phyloP scores from a whole-genome alignment of 1,140 invertebrate species.

The Diprion similis region DNA sequence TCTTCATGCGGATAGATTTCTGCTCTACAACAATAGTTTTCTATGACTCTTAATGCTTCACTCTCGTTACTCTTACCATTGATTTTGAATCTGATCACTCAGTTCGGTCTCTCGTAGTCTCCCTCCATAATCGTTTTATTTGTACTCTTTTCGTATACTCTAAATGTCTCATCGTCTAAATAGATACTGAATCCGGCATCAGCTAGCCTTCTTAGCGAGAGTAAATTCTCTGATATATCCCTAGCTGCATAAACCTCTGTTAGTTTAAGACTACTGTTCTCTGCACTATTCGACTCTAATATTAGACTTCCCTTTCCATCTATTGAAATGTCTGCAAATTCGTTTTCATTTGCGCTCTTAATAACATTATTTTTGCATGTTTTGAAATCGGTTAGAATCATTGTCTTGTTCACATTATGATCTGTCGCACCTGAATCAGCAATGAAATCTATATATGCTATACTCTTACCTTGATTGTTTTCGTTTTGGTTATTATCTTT shows the following conservation, averaged over 20 bases:
- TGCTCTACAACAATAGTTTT: not conserved
- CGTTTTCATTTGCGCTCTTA: constrained; percentile 32
- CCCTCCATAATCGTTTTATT: constrained; percentile 27
- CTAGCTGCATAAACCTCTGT: constrained; percentile 31
- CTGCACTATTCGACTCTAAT: not conserved
- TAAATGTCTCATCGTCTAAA: constrained; percentile 28
- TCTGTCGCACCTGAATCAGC: constrained; percentile 28
- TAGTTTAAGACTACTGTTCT: constrained; percentile 27
- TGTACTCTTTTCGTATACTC: constrained; percentile 25
- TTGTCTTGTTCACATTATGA: constrained; percentile 28
- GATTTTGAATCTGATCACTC: constrained; percentile 28
- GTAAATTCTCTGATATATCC: constrained; percentile 32
- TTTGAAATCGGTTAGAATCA: constrained; percentile 28
- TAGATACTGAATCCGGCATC: constrained; percentile 29
- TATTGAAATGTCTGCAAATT: constrained; percentile 27
- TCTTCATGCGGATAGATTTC: not conserved
- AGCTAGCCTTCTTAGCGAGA: constrained; percentile 27
- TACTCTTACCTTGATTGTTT: too few species aligned
- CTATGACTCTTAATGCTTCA: accelerated
- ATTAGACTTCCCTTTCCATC: constrained; percentile 32
- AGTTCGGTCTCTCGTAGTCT: constrained; percentile 29
- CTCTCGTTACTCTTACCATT: not conserved
- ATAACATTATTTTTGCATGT: constrained; percentile 23
- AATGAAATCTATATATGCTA: constrained; percentile 24
- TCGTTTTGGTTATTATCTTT: constrained; percentile 15